Conservation (phyloP, 2,888 invertebrate genomes). For the Drosophila peninsularis region DNA sequence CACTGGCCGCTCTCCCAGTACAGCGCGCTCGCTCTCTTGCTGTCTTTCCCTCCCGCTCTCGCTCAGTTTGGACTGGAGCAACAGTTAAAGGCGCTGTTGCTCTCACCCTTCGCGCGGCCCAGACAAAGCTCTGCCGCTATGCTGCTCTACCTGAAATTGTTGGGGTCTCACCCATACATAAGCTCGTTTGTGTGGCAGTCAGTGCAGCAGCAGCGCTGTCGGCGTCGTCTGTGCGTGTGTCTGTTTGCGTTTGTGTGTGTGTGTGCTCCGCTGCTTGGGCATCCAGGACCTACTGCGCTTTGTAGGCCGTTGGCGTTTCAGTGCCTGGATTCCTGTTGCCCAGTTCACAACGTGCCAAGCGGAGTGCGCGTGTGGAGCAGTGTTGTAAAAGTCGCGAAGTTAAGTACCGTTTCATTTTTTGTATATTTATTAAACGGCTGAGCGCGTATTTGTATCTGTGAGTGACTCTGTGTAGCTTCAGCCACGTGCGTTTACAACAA, state of each 20-base stretch:
- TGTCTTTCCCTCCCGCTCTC: constrained; percentile 2
- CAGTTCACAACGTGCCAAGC: constrained; percentile 72
- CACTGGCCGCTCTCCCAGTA: constrained; percentile 49
- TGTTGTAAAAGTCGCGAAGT: constrained; percentile 43
- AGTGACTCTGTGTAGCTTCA: constrained; percentile 23
- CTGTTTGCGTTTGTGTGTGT: constrained; percentile 8
- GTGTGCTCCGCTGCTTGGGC: constrained; percentile 32
- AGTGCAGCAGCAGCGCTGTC: constrained; percentile 44
- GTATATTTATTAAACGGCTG: constrained; percentile 39
- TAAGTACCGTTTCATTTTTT: constrained; percentile 49
- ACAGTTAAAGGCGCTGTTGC: constrained; percentile 63
- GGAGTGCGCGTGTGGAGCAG: constrained; percentile 44
- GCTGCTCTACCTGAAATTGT: constrained; percentile 61
- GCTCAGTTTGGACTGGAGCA: constrained; percentile 51
- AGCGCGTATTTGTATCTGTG: constrained; percentile 24
- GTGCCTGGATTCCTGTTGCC: constrained; percentile 84
- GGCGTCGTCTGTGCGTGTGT: constrained; percentile 10
- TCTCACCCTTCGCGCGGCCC: constrained; percentile 57
- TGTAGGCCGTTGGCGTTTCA: constrained; percentile 60
- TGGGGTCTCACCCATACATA: constrained; percentile 17
- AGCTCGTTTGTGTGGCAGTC: constrained; percentile 29
- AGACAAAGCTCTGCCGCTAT: constrained; percentile 60
- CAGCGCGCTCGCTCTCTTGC: neutral
- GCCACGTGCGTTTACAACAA: constrained; percentile 55
- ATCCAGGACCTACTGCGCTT: constrained; percentile 63